Percentiles rank a stretch among this genome's conserved stretches.
phyloP scores from a whole-genome alignment of 1,140 invertebrate species.

The Drosophila neocordata region DNA sequence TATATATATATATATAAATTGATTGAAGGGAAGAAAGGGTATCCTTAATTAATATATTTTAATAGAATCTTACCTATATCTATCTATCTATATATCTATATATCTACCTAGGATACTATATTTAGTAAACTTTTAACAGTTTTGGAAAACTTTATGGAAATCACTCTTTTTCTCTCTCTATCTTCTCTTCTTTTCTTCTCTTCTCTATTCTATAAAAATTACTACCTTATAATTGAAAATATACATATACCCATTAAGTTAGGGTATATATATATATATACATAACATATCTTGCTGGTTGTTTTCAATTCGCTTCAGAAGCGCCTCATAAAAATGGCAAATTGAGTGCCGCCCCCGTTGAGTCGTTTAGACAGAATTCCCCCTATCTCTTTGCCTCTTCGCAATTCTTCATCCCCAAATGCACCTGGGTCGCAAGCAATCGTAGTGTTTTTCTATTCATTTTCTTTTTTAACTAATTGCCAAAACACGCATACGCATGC shows the following conservation, averaged over 20 bases:
- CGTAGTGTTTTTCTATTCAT: conserved; percentile 6
- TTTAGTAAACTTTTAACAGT: no score
- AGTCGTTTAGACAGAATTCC: conserved; percentile 42
- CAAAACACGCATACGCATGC: conserved; percentile 60
- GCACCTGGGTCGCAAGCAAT: neutral
- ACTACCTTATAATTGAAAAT: no score
- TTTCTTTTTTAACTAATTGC: conserved; percentile 67
- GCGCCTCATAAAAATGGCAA: conserved; percentile 79
- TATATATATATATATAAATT: no score
- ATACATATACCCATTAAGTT: conserved; percentile 29
- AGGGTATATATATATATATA: conserved; percentile 11
- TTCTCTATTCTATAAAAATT: no score
- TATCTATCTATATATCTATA: no score
- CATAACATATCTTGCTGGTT: conserved; percentile 44
- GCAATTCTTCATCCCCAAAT: neutral
- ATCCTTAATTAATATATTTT: no score
- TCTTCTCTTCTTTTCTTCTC: no score
- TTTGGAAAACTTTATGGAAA: no score
- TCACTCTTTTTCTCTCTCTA: no score
- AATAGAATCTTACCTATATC: no score
- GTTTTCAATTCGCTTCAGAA: conserved; percentile 65
- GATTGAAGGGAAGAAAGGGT: no score
- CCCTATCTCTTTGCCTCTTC: neutral
- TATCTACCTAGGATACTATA: no score
- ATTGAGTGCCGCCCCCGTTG: conserved; percentile 78